Evolutionary conservation across 2,797 vertebrate genomes (phyloP).

Genomic region (Petrocephalus schoutedeni): DNA sequence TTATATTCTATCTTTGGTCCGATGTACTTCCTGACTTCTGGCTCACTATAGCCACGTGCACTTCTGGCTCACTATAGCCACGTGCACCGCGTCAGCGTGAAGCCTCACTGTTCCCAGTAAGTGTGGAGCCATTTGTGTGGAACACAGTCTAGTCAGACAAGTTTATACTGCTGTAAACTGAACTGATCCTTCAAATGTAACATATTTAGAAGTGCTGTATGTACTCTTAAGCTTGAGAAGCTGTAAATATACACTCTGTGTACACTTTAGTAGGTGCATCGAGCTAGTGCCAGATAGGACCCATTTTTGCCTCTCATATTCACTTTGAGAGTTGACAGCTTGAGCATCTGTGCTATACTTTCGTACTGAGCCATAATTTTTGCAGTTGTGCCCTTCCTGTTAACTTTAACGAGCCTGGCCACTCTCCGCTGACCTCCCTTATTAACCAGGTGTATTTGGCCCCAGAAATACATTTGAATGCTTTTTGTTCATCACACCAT

Average conservation of each 20-base stretch:
- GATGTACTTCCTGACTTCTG: not conserved
- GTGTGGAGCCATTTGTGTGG: not conserved
- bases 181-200: not conserved
- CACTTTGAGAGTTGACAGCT: not conserved
- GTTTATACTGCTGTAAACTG: not conserved
- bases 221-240: not conserved
- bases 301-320: not conserved
- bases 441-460: not conserved
- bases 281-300: not conserved
- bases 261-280: not conserved
- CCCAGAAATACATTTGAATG: not conserved
- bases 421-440: not conserved
- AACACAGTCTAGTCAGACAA: not conserved
- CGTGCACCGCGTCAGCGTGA: not conserved
- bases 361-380: not conserved
- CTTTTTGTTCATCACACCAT: not conserved
- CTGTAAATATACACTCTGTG: not conserved
- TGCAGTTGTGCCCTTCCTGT: not conserved
- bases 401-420: not conserved
- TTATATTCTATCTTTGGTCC: not conserved
- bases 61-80: not conserved
- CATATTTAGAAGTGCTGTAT: not conserved
- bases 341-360: not conserved
- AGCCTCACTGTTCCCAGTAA: not conserved
- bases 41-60: not conserved